These are phyloP conservation scores for Steatornis caripensis DNA, from an alignment of 2,113 vertebrate species.

Conservation along the genomic window DNA sequence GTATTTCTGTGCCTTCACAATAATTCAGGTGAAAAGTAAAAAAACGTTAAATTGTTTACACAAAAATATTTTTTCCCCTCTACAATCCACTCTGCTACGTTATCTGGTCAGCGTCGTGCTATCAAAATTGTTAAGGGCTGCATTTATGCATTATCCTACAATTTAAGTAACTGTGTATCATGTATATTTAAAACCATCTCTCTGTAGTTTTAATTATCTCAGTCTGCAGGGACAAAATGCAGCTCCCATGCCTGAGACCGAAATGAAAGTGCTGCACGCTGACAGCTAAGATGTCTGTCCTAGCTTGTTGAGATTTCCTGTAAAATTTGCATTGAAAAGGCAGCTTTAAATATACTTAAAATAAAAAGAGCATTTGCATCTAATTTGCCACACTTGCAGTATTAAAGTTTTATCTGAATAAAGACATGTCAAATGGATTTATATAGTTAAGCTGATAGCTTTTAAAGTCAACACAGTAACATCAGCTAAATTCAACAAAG, in stretches of 20 bases:
- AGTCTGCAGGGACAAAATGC: conserved; percentile 76
- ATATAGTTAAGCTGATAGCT: conserved; percentile 89
- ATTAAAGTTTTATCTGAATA: conserved; percentile 97
- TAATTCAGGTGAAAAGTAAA: neutral
- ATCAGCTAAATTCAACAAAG: conserved; percentile 74
- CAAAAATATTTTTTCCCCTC: neutral
- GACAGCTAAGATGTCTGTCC: conserved; percentile 85
- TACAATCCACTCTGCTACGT: neutral
- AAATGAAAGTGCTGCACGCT: conserved; percentile 77
- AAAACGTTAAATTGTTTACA: neutral
- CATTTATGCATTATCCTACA: conserved; percentile 72
- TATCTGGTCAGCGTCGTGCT: conserved; percentile 44
- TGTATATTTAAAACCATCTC: conserved; percentile 80
- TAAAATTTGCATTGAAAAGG: conserved; percentile 85
- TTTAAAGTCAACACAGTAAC: conserved; percentile 76
- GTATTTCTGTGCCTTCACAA: neutral
- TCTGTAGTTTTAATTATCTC: conserved; percentile 86
- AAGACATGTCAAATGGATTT: conserved; percentile 98
- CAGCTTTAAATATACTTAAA: conserved; percentile 92
- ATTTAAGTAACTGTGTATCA: conserved; percentile 76
- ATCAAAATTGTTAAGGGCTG: conserved; percentile 72
- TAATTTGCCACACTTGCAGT: conserved; percentile 93
- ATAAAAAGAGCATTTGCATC: conserved; percentile 99
- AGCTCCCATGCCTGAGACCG: conserved; percentile 71
- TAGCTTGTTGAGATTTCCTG: conserved; percentile 88